Base-by-base conservation (phyloP, 2,888 invertebrate genomes). In the Rhamnusium bicolor region DNA sequence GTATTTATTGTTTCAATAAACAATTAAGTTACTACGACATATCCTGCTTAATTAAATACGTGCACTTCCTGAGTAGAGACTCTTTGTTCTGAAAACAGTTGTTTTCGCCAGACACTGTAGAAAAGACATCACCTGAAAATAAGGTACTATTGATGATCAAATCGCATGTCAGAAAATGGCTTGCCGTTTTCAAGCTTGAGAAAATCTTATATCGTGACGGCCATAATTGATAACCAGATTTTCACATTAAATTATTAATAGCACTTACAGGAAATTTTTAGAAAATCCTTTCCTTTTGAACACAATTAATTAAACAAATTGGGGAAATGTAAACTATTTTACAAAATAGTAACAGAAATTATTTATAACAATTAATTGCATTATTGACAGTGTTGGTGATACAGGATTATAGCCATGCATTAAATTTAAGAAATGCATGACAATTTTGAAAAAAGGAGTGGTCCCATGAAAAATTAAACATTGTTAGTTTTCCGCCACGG, bases 211-310 rank as follows among this genome's bases (percentile, higher is more conserved):
- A 62, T 74, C 72, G 74, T 74, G 76, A 74, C 76, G 72, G 66
- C 67, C 67, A 72, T 76, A 74, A 74, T 74, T 76, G 76, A 73
- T 74, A 72, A 72, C 69, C 71, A 75, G 71, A 73, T 71, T 73
- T 69, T 29, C 67, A 61, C 54, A 60, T 73, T 71, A 68, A 69
- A 71, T 71, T 75, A 71, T 71, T 69, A 69, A 71, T 58, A 66
- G 58, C 61, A 65, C 71, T 65, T 46, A 58, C 67, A 68, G 72
- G 71, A 75, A 75, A 73, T 67, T 63, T 71, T 69, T 49, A 56
- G 47, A 47, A 58, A 69, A 56, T 78, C 54, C 54, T 24, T 54
- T 51, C 18, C 24, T 24, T 14, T 24, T n/a, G 24, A 54, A 54
- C 54, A 24, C 1, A 54, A 54, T 24, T 54, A n/a, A 40, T 40